Evolutionary conservation across 1,140 invertebrate genomes (phyloP).

Genomic region (Temnothorax curvispinosus): DNA sequence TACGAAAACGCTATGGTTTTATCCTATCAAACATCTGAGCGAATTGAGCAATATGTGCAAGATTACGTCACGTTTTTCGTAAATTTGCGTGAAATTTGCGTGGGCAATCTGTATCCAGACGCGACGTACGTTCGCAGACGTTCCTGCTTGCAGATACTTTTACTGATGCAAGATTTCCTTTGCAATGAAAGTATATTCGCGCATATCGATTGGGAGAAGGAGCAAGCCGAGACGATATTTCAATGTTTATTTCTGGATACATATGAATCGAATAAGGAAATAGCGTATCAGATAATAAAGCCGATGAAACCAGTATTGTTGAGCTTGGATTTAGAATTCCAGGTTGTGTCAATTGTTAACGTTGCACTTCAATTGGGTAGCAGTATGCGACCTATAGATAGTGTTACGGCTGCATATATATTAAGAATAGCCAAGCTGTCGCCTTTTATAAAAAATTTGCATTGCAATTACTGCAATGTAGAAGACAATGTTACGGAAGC

Average conservation of each 20-base stretch:
- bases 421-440: constrained; percentile 87
- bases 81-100: constrained; percentile 86
- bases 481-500: constrained; percentile 45
- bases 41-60: constrained; percentile 62
- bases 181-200: constrained; percentile 51
- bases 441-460: constrained; percentile 77
- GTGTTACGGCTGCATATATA: constrained; percentile 91
- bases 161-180: constrained; percentile 77
- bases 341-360: constrained; percentile 82
- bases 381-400: constrained; percentile 92
- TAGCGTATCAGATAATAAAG: constrained; percentile 85
- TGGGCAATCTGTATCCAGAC: constrained; percentile 88
- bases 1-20: constrained; percentile 1
- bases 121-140: constrained; percentile 90
- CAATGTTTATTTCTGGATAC: constrained; percentile 89
- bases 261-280: constrained; percentile 92
- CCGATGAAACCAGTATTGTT: constrained; percentile 71
- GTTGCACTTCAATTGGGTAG: constrained; percentile 87
- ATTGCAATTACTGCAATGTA: constrained; percentile 58
- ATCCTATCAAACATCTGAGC: constrained; percentile 23
- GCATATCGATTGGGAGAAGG: constrained; percentile 71
- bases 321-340: constrained; percentile 80
- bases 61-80: constrained; percentile 83
- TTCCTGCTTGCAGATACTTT: constrained; percentile 87
- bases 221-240: constrained; percentile 85